These are phyloP conservation scores for Mylabris sibirica DNA, from an alignment of 2,888 invertebrate genomes.

Conservation along the genomic window DNA sequence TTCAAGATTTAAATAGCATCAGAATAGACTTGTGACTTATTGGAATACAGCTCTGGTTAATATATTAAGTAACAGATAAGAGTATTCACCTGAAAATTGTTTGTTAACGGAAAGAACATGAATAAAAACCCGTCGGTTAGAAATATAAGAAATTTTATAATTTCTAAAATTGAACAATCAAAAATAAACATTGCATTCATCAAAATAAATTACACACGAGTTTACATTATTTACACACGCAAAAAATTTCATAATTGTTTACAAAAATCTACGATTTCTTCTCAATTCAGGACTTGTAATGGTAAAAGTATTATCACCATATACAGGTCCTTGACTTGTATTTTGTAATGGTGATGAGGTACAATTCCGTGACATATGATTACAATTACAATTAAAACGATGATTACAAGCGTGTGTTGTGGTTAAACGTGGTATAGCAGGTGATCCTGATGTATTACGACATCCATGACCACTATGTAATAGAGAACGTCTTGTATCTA, in stretches of 20 bases:
- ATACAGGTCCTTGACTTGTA: constrained; percentile 50
- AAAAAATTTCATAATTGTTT: constrained; percentile 16
- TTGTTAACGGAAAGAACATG: too few species aligned
- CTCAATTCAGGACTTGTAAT: constrained; percentile 54
- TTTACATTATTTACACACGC: neutral
- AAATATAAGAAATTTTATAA: neutral
- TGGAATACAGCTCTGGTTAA: too few species aligned
- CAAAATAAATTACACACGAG: neutral
- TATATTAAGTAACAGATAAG: too few species aligned
- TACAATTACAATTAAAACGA: constrained; percentile 19
- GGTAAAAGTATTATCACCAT: constrained; percentile 56
- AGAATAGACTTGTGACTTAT: too few species aligned
- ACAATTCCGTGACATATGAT: too few species aligned
- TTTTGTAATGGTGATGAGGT: constrained; percentile 16
- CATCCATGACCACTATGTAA: constrained; percentile 1
- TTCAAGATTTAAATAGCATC: too few species aligned
- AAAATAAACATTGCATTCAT: neutral
- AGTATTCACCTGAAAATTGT: too few species aligned
- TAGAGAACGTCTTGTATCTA: constrained; percentile 40
- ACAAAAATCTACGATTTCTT: constrained; percentile 55
- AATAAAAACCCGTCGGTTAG: neutral
- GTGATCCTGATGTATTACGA: neutral
- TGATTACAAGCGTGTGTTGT: constrained; percentile 22
- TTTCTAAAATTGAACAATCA: neutral
- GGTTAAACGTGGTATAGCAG: constrained; percentile 4